These are phyloP conservation scores for Clostera curtula DNA, from an alignment of 2,888 invertebrate species.

Conservation along the genomic window DNA sequence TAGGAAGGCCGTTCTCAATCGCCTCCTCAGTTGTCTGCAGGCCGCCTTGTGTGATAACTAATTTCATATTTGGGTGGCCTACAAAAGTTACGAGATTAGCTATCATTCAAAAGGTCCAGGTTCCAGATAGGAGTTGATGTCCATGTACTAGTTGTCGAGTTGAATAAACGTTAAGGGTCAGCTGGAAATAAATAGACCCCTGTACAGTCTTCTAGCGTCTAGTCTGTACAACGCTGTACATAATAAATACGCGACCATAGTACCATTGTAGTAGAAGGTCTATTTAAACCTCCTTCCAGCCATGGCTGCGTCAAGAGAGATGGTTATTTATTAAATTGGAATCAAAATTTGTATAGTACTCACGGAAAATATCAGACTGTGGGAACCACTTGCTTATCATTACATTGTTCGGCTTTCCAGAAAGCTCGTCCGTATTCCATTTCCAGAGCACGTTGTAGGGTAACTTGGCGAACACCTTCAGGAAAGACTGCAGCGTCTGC, in stretches of 20 bases:
- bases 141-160: too few species aligned
- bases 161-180: too few species aligned
- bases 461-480: slow-evolving; percentile 37
- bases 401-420: slow-evolving; percentile 35
- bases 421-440: slow-evolving; percentile 31
- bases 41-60: slow-evolving; percentile 14
- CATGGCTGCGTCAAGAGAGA: too few species aligned
- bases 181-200: too few species aligned
- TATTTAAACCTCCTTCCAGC: too few species aligned
- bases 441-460: slow-evolving; percentile 53
- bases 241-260: too few species aligned
- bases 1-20: slow-evolving; percentile 10
- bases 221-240: too few species aligned
- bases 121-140: too few species aligned
- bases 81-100: background rate
- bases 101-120: too few species aligned
- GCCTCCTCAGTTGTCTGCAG: slow-evolving; percentile 15
- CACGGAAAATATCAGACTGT: slow-evolving; percentile 9
- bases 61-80: slow-evolving; percentile 16
- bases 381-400: slow-evolving; percentile 12
- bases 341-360: slow-evolving; percentile 3
- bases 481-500: slow-evolving; percentile 26
- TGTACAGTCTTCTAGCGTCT: too few species aligned
- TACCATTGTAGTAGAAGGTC: too few species aligned
- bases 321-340: too few species aligned